A percentile compares a stretch with the other conserved stretches of the same genome.
Evolutionary conservation across 2,888 invertebrate species (phyloP).

Genomic region (Coenonympha arcania): DNA sequence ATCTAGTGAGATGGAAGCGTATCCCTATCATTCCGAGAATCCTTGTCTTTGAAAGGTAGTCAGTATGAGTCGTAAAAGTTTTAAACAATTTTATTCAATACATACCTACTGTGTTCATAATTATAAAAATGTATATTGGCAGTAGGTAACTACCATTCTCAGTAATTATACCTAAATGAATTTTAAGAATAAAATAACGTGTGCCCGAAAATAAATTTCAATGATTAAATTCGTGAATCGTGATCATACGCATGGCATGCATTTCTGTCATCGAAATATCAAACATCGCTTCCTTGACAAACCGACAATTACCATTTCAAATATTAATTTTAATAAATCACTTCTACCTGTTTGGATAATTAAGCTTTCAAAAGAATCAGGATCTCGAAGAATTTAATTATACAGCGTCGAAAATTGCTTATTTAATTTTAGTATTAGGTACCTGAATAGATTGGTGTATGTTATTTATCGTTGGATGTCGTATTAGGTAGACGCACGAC

Average conservation of each 20-base stretch:
- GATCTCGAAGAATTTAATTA: conserved; percentile 7
- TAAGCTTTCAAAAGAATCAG: conserved; percentile 7
- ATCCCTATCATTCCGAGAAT: too few relatives aligned
- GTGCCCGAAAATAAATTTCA: not conserved
- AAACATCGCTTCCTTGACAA: conserved; percentile 18
- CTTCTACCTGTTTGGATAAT: not conserved
- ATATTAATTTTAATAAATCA: conserved; percentile 6
- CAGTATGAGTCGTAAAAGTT: too few relatives aligned
- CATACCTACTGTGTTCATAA: too few relatives aligned
- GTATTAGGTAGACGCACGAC: too few relatives aligned
- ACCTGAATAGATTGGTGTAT: not conserved
- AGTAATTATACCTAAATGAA: not conserved
- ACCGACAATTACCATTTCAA: conserved; percentile 7
- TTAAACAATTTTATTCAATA: too few relatives aligned
- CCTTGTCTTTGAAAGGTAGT: too few relatives aligned
- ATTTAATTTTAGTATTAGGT: not conserved
- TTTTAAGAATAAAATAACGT: not conserved
- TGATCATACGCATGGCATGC: conserved; percentile 10
- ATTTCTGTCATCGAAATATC: conserved; percentile 13
- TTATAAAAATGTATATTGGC: too few relatives aligned
- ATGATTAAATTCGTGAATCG: conserved; percentile 17
- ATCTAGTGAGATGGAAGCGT: too few relatives aligned
- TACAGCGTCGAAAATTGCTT: conserved; percentile 2
- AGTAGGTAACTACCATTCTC: too few relatives aligned
- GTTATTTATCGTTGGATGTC: too few relatives aligned